Evolutionary conservation across 1,140 invertebrate genomes (phyloP).

Genomic region (Anoplolepis gracilipes): DNA sequence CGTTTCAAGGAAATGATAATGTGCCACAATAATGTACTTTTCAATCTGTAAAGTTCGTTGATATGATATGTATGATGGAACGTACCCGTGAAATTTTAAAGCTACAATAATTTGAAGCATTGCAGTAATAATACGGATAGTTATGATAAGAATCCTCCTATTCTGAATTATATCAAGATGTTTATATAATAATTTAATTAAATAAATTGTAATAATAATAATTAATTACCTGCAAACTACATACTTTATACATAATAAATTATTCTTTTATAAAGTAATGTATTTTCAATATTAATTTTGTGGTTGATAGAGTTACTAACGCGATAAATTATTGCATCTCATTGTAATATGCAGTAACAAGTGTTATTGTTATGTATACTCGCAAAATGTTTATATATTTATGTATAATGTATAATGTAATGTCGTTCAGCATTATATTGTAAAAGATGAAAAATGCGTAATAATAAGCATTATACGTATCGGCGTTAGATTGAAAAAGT

Average conservation of each 20-base stretch:
- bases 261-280: not conserved
- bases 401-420: conserved; percentile 35
- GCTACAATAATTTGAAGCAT: not conserved
- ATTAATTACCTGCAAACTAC: not conserved
- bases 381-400: not conserved
- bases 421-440: conserved; percentile 11
- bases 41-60: conserved; percentile 39
- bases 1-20: conserved; percentile 28
- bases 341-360: not conserved
- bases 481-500: conserved; percentile 59
- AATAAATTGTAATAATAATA: conserved; percentile 3
- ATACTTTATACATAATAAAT: not conserved
- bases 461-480: conserved; percentile 13
- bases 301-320: not conserved
- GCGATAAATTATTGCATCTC: not conserved
- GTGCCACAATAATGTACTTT: conserved; percentile 46
- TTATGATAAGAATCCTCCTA: not conserved
- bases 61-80: not conserved
- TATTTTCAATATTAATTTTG: conserved; percentile 6
- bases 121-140: not conserved
- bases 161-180: too few species aligned
- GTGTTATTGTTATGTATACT: not conserved
- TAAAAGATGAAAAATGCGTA: not conserved
- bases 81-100: not conserved
- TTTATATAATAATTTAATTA: not conserved